phyloP scores from a whole-genome alignment of 2,888 invertebrate genomes.

The Matsumyia berberina region DNA sequence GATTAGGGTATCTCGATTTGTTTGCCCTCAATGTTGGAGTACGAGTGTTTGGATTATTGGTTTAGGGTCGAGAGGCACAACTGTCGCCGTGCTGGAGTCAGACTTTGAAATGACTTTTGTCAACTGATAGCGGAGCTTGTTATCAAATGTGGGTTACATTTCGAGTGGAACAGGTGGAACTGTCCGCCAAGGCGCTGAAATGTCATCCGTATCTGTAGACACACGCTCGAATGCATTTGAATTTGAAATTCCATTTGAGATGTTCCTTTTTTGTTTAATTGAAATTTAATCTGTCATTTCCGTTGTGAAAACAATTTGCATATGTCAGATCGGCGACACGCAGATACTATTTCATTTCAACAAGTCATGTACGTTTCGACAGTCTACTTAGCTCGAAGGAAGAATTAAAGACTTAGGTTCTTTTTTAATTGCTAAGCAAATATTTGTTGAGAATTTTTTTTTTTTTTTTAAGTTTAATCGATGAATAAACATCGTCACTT shows the following conservation, averaged over 20 bases:
- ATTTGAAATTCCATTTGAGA: slow-evolving; percentile 12
- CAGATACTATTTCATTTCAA: slow-evolving; percentile 15
- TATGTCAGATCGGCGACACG: slow-evolving; percentile 17
- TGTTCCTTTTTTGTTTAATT: slow-evolving; percentile 30
- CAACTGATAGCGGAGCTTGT: neutral
- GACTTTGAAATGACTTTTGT: slow-evolving; percentile 14
- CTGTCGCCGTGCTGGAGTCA: slow-evolving; percentile 1
- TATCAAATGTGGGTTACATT: slow-evolving; percentile 55
- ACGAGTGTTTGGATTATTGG: slow-evolving; percentile 4
- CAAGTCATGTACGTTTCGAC: slow-evolving; percentile 2
- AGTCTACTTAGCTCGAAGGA: neutral
- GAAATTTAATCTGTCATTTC: slow-evolving; percentile 61
- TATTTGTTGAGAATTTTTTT: slow-evolving; percentile 37
- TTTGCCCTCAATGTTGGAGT: slow-evolving; percentile 40
- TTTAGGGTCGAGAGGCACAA: neutral
- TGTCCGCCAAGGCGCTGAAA: neutral
- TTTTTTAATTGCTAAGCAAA: slow-evolving; percentile 46
- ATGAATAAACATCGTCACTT: slow-evolving; percentile 39
- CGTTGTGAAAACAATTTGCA: slow-evolving; percentile 54
- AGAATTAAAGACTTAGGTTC: slow-evolving; percentile 4
- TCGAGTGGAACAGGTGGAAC: slow-evolving; percentile 36
- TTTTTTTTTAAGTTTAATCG: slow-evolving; percentile 13
- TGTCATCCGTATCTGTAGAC: too few relatives aligned
- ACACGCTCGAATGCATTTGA: slow-evolving; percentile 20
- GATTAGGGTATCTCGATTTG: slow-evolving; percentile 74